A percentile compares a stretch with the other conserved stretches of the same genome.
These are phyloP conservation scores for Caenorhabditis japonica DNA, from an alignment of 2,888 invertebrate genomes.

Conservation along the genomic window DNA sequence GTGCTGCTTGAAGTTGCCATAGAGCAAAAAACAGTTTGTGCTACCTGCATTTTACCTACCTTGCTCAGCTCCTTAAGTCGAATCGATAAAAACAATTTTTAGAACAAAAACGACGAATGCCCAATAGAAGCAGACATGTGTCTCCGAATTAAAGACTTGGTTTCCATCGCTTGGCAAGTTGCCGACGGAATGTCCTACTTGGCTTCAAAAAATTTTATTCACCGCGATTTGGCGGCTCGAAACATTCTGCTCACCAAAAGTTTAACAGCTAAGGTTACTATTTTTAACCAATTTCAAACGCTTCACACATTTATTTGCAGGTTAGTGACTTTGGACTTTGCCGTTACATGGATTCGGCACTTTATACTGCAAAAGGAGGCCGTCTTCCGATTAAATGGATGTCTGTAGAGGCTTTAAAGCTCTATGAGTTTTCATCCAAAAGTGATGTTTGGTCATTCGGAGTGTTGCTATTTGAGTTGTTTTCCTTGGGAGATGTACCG, in stretches of 20 bases:
- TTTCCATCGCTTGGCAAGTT: constrained; percentile 70
- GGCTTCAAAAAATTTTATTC: constrained; percentile 65
- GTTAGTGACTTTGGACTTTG: constrained; percentile 71
- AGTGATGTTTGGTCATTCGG: constrained; percentile 71
- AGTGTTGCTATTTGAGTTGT: constrained; percentile 66
- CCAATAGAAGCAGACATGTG: constrained; percentile 64
- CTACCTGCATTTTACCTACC: too few relatives aligned
- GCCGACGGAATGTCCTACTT: constrained; percentile 69
- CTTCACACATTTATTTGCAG: constrained; percentile 47
- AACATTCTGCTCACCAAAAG: constrained; percentile 67
- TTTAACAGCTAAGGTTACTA: constrained; percentile 66
- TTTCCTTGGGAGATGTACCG: constrained; percentile 68
- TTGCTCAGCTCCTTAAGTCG: too few relatives aligned
- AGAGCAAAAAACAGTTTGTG: too few relatives aligned
- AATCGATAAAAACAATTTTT: background rate
- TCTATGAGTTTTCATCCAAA: constrained; percentile 66
- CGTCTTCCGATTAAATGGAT: constrained; percentile 72
- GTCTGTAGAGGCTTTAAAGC: constrained; percentile 68
- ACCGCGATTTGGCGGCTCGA: constrained; percentile 68
- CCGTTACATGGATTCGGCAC: constrained; percentile 65
- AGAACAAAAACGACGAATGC: constrained; percentile 60
- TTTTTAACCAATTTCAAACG: background rate
- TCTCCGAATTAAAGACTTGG: constrained; percentile 65
- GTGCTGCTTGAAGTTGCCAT: too few relatives aligned
- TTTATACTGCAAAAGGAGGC: constrained; percentile 70